Percentiles rank a stretch among this genome's conserved stretches.
These are phyloP conservation scores for Odontocolon sp. DNA, from an alignment of 2,888 invertebrate genomes.

Conservation along the genomic window DNA sequence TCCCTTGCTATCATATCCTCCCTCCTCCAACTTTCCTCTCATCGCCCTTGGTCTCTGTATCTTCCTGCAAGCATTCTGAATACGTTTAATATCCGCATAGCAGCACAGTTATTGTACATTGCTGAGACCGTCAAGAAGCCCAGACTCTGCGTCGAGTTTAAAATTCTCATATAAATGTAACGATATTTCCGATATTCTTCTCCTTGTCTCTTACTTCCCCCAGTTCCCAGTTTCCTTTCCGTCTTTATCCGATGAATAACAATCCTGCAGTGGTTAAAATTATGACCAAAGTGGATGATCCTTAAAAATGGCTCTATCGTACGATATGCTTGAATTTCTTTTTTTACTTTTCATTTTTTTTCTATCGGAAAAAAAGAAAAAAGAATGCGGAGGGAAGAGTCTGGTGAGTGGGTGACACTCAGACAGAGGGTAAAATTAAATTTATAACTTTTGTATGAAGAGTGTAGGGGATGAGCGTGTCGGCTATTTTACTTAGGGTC, in stretches of 20 bases:
- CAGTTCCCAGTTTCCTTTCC: background rate
- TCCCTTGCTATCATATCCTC: no score
- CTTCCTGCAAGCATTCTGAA: slow-evolving; percentile 65
- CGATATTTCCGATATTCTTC: background rate
- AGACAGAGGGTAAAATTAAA: slow-evolving; percentile 25
- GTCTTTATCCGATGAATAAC: background rate
- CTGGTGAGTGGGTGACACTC: slow-evolving; percentile 18
- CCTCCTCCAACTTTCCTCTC: background rate
- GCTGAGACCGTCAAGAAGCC: background rate
- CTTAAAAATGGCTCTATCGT: slow-evolving; percentile 11
- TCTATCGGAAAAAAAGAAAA: no score
- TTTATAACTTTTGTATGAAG: slow-evolving; percentile 47
- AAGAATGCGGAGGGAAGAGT: background rate
- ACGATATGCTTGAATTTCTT: slow-evolving; percentile 4
- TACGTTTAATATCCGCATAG: slow-evolving; percentile 70
- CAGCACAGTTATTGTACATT: slow-evolving; percentile 32
- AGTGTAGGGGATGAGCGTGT: slow-evolving; percentile 13
- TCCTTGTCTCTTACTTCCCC: background rate
- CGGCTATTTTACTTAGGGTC: slow-evolving; percentile 67
- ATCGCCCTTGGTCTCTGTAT: background rate
- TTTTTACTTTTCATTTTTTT: no score
- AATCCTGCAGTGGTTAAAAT: background rate
- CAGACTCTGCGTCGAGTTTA: background rate
- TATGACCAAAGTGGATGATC: slow-evolving; percentile 8
- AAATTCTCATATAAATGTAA: slow-evolving; percentile 12